These are phyloP conservation scores for Orthosia cruda DNA, from an alignment of 2,888 invertebrate species.

Conservation along the genomic window DNA sequence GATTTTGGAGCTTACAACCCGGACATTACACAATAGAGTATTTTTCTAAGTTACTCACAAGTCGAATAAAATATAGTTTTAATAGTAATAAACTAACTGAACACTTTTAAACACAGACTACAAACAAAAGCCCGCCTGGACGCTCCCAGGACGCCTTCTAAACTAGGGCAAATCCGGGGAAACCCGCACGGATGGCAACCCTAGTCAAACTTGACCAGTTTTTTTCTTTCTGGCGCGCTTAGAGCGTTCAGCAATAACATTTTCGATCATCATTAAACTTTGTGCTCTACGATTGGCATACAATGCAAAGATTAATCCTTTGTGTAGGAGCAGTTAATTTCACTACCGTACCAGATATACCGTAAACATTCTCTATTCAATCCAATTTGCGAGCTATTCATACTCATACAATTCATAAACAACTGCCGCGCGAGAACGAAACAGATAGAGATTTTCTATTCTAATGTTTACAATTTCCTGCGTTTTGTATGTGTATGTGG, in stretches of 20 bases:
- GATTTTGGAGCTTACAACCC: too few species aligned
- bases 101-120: too few species aligned
- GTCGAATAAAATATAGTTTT: too few species aligned
- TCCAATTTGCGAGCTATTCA: slow-evolving; percentile 16
- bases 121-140: too few species aligned
- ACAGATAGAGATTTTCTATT: slow-evolving; percentile 40
- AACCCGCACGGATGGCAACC: too few species aligned
- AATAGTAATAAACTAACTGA: too few species aligned
- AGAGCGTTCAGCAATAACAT: neutral
- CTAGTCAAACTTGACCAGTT: too few species aligned
- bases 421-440: slow-evolving; percentile 14
- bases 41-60: too few species aligned
- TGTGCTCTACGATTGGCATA: slow-evolving; percentile 21
- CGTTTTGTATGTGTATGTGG: slow-evolving; percentile 1
- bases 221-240: neutral
- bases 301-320: slow-evolving; percentile 23
- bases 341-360: slow-evolving; percentile 23
- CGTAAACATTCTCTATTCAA: slow-evolving; percentile 22
- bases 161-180: too few species aligned
- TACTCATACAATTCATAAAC: slow-evolving; percentile 42
- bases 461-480: slow-evolving; percentile 39
- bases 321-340: neutral
- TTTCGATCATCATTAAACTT: neutral
- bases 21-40: too few species aligned
- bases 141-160: too few species aligned